Conservation (phyloP, 35 echinoderm and acorn worm species). For the Lytechinus pictus region DNA sequence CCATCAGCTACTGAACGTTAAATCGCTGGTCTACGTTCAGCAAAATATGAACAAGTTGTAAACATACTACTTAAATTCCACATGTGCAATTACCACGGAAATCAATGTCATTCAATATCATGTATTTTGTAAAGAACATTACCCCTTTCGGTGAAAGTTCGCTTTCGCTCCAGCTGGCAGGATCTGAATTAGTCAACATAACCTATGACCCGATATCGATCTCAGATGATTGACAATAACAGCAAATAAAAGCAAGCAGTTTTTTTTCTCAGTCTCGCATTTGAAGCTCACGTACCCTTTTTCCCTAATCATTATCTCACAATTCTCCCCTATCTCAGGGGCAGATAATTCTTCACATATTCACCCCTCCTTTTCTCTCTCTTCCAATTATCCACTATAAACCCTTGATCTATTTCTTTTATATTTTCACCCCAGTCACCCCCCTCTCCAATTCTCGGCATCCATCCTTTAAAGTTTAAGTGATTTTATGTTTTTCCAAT, state of each 20-base stretch:
- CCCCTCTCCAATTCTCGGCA: not conserved
- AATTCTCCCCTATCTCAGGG: not conserved
- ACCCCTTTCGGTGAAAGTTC: not conserved
- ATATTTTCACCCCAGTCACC: not conserved
- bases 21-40: not conserved
- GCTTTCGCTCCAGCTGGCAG: not conserved
- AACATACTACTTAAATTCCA: not conserved
- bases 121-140: not conserved
- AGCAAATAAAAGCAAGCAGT: too few species aligned
- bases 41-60: not conserved
- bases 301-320: not conserved
- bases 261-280: too few species aligned
- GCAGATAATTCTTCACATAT: too few species aligned
- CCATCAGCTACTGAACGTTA: not conserved
- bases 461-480: too few species aligned
- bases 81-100: not conserved
- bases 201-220: not conserved
- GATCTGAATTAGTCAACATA: not conserved
- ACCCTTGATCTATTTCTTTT: not conserved
- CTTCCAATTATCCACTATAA: too few species aligned
- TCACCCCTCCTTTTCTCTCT: not conserved
- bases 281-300: too few species aligned
- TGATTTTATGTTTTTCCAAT: not conserved
- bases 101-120: not conserved
- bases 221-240: too few species aligned